phyloP scores from a whole-genome alignment of 2,888 invertebrate species.

The Scaptodrosophila latifasciaeformis region DNA sequence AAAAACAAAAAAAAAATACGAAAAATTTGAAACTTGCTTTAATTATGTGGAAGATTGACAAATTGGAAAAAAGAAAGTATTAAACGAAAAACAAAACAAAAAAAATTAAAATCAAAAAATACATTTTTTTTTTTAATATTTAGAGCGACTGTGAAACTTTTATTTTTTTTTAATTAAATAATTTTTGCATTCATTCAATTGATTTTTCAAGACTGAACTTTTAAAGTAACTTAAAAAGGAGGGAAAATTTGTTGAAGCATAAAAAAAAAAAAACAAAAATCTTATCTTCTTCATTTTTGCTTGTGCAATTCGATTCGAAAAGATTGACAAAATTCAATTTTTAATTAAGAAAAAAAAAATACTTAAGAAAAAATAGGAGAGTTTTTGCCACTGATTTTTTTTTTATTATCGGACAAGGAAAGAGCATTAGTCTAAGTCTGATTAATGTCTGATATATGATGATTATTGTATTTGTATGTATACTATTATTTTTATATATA shows the following conservation, averaged over 20 bases:
- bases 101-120: constrained; percentile 4
- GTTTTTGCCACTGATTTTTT: no score
- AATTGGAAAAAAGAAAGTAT: background rate
- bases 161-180: constrained; percentile 1
- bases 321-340: background rate
- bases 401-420: no score
- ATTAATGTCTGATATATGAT: no score
- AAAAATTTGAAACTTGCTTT: background rate
- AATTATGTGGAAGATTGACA: no score
- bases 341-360: background rate
- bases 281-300: background rate
- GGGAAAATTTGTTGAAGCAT: background rate
- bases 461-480: background rate
- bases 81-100: background rate
- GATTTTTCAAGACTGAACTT: constrained; percentile 62
- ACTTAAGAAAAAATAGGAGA: background rate
- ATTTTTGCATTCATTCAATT: no score
- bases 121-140: background rate
- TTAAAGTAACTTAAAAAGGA: constrained; percentile 52
- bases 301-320: background rate
- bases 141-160: background rate
- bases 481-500: background rate
- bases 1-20: background rate
- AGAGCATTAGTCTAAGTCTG: no score
- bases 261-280: no score